A percentile compares a stretch with the other conserved stretches of the same genome.
These are phyloP conservation scores for Drosophila imparisetae DNA, from an alignment of 2,888 invertebrate genomes.

Conservation along the genomic window DNA sequence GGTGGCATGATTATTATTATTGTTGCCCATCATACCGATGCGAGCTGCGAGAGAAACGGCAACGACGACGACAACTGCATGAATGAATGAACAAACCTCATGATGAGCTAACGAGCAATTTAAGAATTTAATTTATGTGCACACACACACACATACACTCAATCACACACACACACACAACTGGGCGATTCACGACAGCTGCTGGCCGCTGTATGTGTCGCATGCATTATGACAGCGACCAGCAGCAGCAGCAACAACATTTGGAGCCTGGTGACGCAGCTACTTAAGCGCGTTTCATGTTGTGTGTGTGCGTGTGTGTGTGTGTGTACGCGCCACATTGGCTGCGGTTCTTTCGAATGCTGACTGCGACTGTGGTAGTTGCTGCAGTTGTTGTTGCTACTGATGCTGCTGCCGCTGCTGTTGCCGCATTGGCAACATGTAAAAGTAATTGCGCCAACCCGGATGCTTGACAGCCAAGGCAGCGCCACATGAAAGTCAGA, in stretches of 20 bases:
- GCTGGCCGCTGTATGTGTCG: conserved; percentile 44
- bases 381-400: conserved; percentile 34
- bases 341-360: conserved; percentile 73
- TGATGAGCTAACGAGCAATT: conserved; percentile 79
- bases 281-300: conserved; percentile 65
- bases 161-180: conserved; percentile 32
- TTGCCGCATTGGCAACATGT: conserved; percentile 74
- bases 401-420: conserved; percentile 45
- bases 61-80: conserved; percentile 53
- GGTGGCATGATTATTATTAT: conserved; percentile 71
- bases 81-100: conserved; percentile 64
- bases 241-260: conserved; percentile 32
- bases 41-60: conserved; percentile 37
- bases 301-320: conserved; percentile 24
- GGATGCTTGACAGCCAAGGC: conserved; percentile 64
- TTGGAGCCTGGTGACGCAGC: conserved; percentile 76
- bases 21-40: conserved; percentile 67
- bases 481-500: conserved; percentile 74
- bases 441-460: conserved; percentile 78
- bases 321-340: conserved; percentile 65
- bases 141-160: conserved; percentile 28
- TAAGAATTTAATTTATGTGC: conserved; percentile 77
- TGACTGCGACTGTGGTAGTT: conserved; percentile 52
- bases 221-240: conserved; percentile 56
- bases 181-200: conserved; percentile 39